phyloP scores from a whole-genome alignment of 2,888 invertebrate species.

The Balanococcus diminutus region DNA sequence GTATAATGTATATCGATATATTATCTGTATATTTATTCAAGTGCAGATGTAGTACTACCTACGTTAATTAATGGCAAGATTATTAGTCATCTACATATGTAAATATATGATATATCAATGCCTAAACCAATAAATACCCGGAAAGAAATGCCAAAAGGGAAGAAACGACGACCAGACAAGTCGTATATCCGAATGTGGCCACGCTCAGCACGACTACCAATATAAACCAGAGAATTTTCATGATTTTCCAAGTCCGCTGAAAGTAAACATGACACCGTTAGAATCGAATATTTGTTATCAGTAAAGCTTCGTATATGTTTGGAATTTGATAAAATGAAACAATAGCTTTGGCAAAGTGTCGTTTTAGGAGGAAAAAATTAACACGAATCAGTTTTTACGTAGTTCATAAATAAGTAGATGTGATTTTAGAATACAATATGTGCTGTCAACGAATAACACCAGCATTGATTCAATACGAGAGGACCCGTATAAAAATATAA shows the following conservation, averaged over 20 bases:
- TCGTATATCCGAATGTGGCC: constrained; percentile 44
- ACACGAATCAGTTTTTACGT: not conserved
- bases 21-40: not conserved
- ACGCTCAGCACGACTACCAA: constrained; percentile 44
- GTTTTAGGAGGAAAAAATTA: not conserved
- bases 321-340: not conserved
- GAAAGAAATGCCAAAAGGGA: constrained; percentile 4
- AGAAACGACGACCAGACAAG: constrained; percentile 23
- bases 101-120: too few species aligned
- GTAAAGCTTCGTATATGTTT: not conserved
- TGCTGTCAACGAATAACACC: not conserved
- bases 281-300: too few species aligned
- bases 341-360: too few species aligned
- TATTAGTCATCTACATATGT: not conserved
- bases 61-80: not conserved
- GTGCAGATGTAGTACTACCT: not conserved
- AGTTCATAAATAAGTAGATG: too few species aligned
- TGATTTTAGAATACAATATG: not conserved
- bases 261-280: too few species aligned
- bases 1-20: not conserved
- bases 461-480: not conserved
- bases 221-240: constrained; percentile 50
- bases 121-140: too few species aligned
- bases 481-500: too few species aligned
- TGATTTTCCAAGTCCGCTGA: not conserved